Conservation (phyloP, 2,113 vertebrate species). For the Colius striatus region DNA sequence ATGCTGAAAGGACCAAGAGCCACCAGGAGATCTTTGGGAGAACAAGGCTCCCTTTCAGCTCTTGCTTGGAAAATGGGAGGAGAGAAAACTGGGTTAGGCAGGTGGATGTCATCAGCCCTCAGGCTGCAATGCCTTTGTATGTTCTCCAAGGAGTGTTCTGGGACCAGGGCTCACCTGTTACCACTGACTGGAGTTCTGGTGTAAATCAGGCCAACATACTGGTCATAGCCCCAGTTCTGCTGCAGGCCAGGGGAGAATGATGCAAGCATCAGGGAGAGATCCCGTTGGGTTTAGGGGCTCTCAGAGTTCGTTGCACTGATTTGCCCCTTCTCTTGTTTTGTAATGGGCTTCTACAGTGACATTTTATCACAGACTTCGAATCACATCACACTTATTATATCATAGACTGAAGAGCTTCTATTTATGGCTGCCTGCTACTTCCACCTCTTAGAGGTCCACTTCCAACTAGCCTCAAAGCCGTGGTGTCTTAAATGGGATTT, state of each 20-base stretch:
- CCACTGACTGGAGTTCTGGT: background rate
- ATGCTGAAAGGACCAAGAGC: background rate
- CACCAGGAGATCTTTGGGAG: background rate
- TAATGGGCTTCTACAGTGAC: background rate
- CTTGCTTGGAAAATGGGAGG: background rate
- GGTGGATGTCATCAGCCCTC: background rate
- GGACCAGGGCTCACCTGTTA: background rate
- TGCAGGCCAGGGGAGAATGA: background rate
- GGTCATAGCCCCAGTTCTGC: background rate
- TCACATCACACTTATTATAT: conserved; percentile 49
- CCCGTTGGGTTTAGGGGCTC: background rate
- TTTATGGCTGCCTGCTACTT: conserved; percentile 17
- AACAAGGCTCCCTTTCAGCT: background rate
- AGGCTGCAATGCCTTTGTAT: background rate
- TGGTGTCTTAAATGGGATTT: conserved; percentile 9
- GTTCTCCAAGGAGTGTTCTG: background rate
- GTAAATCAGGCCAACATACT: background rate
- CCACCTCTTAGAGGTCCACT: conserved; percentile 20
- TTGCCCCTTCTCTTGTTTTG: conserved; percentile 20
- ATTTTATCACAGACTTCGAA: conserved; percentile 17
- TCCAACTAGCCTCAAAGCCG: conserved; percentile 6
- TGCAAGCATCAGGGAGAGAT: background rate
- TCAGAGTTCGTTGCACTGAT: conserved; percentile 25
- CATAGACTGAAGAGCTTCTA: conserved; percentile 48
- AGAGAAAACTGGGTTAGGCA: background rate